phyloP scores from a whole-genome alignment of 2,888 invertebrate species.

The Urechis unicinctus region DNA sequence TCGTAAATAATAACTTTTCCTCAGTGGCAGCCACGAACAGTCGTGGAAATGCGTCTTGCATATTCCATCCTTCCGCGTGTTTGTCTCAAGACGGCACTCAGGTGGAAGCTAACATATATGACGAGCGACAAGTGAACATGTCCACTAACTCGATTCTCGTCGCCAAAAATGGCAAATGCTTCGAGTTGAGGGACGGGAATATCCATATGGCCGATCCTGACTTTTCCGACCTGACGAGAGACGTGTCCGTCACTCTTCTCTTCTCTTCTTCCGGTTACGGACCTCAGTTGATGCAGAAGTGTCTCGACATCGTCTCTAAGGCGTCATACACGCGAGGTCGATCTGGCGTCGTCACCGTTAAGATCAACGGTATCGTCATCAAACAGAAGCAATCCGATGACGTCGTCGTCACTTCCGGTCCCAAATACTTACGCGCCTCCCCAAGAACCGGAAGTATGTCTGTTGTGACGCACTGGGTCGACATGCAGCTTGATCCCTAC shows the following conservation, averaged over 20 bases:
- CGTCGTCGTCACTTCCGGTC: slow-evolving; percentile 44
- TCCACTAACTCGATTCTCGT: slow-evolving; percentile 31
- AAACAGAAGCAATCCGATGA: slow-evolving; percentile 45
- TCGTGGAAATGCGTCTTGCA: slow-evolving; percentile 40
- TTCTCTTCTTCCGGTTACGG: slow-evolving; percentile 43
- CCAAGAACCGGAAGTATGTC: slow-evolving; percentile 36
- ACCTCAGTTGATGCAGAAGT: slow-evolving; percentile 38
- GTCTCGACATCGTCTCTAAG: slow-evolving; percentile 35
- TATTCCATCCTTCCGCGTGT: slow-evolving; percentile 48
- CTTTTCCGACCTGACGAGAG: slow-evolving; percentile 42
- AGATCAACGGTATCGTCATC: slow-evolving; percentile 47
- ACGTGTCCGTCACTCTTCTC: slow-evolving; percentile 42
- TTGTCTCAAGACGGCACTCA: slow-evolving; percentile 48
- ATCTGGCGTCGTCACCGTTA: slow-evolving; percentile 39
- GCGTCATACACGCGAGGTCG: slow-evolving; percentile 40
- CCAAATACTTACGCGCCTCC: slow-evolving; percentile 43
- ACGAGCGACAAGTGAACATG: slow-evolving; percentile 32
- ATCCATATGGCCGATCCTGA: too few species aligned
- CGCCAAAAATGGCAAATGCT: slow-evolving; percentile 32
- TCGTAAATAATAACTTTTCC: slow-evolving; percentile 46
- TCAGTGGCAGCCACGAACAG: slow-evolving; percentile 46
- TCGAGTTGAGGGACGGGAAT: too few species aligned
- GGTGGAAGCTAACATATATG: slow-evolving; percentile 42
- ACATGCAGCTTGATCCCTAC: slow-evolving; percentile 47
- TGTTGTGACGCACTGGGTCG: slow-evolving; percentile 45